A percentile compares a stretch with the other conserved stretches of the same genome.
phyloP scores from a whole-genome alignment of 2,797 vertebrate genomes.

The Liasis olivaceus region DNA sequence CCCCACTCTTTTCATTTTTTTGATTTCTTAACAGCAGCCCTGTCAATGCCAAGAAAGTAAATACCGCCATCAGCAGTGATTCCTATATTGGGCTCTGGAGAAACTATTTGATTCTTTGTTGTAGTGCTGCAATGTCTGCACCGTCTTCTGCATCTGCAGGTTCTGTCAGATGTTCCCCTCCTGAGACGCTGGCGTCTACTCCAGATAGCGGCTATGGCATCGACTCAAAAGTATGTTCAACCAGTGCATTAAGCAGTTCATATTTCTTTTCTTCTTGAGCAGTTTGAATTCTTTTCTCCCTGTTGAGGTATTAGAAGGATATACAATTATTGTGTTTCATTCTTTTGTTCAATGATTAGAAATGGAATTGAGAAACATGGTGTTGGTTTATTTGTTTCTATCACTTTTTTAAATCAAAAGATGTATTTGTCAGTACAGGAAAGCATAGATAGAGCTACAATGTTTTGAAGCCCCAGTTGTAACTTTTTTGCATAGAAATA shows the following conservation, averaged over 20 bases:
- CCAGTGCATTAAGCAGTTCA: conserved; percentile 2
- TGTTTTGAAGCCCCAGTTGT: background rate
- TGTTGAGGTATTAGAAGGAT: background rate
- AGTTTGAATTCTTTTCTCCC: background rate
- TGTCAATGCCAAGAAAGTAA: conserved; percentile 98
- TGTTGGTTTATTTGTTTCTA: background rate
- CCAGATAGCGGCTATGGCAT: conserved; percentile 97
- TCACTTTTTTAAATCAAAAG: background rate
- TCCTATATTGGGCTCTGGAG: conserved; percentile 97
- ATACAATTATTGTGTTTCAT: background rate
- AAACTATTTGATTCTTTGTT: conserved; percentile 98
- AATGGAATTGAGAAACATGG: background rate
- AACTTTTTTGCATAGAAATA: background rate
- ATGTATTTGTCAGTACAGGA: background rate
- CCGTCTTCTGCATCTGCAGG: conserved; percentile 83
- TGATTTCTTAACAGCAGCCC: conserved; percentile 82
- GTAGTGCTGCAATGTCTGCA: conserved; percentile 87
- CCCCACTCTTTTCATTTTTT: background rate
- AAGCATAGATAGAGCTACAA: background rate
- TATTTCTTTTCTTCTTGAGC: background rate
- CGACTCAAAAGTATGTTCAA: conserved; percentile 88
- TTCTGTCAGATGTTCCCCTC: conserved; percentile 94
- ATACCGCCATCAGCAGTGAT: conserved; percentile 89
- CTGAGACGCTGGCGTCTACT: conserved; percentile 98
- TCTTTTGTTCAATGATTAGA: accelerated